Evolutionary conservation across 2,888 invertebrate genomes (phyloP), one percentile per base, ranked within the genome.

Genomic region (Hirtodrosophila histrioides): DNA sequence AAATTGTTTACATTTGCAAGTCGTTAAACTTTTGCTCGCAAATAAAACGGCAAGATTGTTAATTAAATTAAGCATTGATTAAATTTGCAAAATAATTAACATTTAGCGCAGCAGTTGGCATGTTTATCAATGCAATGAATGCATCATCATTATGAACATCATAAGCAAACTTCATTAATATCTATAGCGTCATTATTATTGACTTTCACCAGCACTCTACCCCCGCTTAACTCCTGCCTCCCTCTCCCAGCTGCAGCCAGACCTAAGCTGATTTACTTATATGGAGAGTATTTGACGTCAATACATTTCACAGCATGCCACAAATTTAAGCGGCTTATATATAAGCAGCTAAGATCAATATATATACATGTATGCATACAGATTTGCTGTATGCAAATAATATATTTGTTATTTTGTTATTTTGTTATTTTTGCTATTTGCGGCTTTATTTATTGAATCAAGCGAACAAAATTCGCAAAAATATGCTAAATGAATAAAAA

Each of bases 51-150:
- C 23, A 24, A 54, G 65, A 45, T 61, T 53, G 85, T 68, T 83
- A 86, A 86, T 82, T 82, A 46, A 86, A 88, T 82, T 79, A 84
- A 67, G 46, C 45, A 48, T 70, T 76, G 65, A 84, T 86, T 73
- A 48, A 68, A 86, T 84, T 84, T 70, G 63, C 81, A 84, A 70
- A 70, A 54, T 66, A 80, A 80, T 84, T 84, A 80, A 69, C 67
- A 61, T 39, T 64, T 54, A 57, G 36, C 33, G 24, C n/a, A 41
- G 44, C 39, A 40, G 6, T 29, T 33, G 56, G 33, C 27, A 27
- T 17, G 37, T 78, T 78, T 64, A 75, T 75, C 73, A 64, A 73
- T 65, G 69, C 69, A 87, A 37, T 67, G 64, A 77, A 64, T 73
- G 78, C 57, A 75, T 46, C 58, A 65, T 24, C 53, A 57, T 23